phyloP scores from a whole-genome alignment of 2,888 invertebrate genomes.

The Lasioglossum leucozonium region DNA sequence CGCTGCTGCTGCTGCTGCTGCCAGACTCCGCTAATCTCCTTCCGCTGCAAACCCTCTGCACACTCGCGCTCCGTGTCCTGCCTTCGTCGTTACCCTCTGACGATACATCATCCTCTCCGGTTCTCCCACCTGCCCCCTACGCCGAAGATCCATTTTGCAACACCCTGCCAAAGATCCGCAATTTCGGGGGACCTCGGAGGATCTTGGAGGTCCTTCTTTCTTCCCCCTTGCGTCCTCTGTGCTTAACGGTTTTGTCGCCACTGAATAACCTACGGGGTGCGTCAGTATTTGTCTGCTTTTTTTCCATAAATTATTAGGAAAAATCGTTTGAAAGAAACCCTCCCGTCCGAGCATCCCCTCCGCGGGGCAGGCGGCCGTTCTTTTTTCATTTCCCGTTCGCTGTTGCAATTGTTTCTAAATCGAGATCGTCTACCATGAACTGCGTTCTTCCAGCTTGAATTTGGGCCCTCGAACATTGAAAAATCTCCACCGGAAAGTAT shows the following conservation, averaged over 20 bases:
- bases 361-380: not conserved
- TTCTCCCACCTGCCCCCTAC: not conserved
- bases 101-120: not conserved
- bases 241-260: not conserved
- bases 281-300: not conserved
- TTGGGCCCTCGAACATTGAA: not conserved
- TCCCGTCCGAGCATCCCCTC: not conserved
- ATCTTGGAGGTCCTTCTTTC: not conserved
- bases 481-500: not conserved
- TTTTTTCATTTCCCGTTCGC: not conserved
- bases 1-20: constrained; percentile 11
- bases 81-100: not conserved
- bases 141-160: rapidly evolving
- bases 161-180: not conserved
- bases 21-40: not conserved
- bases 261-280: not conserved
- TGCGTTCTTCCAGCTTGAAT: not conserved
- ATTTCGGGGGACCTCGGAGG: not conserved
- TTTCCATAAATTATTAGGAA: not conserved
- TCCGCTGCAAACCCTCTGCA: not conserved
- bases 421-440: not conserved
- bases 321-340: not conserved
- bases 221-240: not conserved
- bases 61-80: not conserved
- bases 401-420: not conserved